Conservation (phyloP, 2,113 vertebrate genomes). For the Scomber scombrus region DNA sequence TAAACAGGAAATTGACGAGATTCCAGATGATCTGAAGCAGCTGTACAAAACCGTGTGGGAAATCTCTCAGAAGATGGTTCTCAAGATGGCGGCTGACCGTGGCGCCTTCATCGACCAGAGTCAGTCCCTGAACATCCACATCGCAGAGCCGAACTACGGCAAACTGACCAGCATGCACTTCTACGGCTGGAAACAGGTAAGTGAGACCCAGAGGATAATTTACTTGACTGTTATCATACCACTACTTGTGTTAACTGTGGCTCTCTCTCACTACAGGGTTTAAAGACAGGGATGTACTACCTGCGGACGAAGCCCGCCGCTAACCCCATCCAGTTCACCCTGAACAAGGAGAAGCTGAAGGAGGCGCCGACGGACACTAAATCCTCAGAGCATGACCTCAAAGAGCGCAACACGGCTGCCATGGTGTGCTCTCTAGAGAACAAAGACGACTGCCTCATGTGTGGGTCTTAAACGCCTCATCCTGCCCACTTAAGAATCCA, state of each 20-base stretch:
- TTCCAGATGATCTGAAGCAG: conserved; percentile 92
- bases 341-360: conserved; percentile 96
- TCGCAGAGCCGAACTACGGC: conserved; percentile 97
- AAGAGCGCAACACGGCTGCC: conserved; percentile 93
- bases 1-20: conserved; percentile 85
- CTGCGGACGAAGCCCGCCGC: conserved; percentile 95
- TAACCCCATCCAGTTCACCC: conserved; percentile 98
- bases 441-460: conserved; percentile 95
- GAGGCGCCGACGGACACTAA: conserved; percentile 76
- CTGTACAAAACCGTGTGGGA: conserved; percentile 99
- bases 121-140: conserved; percentile 98
- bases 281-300: conserved; percentile 99
- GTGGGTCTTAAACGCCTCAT: conserved; percentile 85
- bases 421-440: conserved; percentile 99
- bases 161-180: conserved; percentile 99
- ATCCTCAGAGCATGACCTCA: conserved; percentile 83
- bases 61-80: conserved; percentile 94
- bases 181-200: conserved; percentile 96
- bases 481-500: no score
- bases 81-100: conserved; percentile 97
- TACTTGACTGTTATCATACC: accelerated
- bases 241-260: neutral
- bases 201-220: neutral
- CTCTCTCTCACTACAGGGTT: conserved; percentile 83
- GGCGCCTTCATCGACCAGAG: conserved; percentile 98